Base-by-base conservation (phyloP, 2,113 vertebrate species). In the Brachyhypopomus occidentalis region DNA sequence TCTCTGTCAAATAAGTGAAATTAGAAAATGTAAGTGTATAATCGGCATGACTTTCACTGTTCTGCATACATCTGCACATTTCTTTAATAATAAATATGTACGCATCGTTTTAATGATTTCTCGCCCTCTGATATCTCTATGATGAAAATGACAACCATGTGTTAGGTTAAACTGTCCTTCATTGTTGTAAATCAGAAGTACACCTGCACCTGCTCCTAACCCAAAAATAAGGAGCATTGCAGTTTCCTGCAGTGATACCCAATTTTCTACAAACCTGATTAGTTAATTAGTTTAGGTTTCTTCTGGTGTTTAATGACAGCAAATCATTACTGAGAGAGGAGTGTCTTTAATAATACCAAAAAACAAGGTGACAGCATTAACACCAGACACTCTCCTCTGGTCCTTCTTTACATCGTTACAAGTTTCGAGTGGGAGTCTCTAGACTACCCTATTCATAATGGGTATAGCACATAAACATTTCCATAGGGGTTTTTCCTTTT, bases 381-480 rank as follows among this genome's bases (percentile, higher is more conserved):
- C 27, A 38, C 45, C 2, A 25, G 36, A 36, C 55, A 59, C 25
- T 55, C 41, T 48, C 52, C 19, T 59, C 55, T 60, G 22, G 30
- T 58, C 25, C 17, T 7, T 67, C 20, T 48, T 81, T 25, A 75
- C 20, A 75, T 72, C 64, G 22, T 81, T 55, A 30, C 63, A 34
- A 79, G 77, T 45, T 79, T 79, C 60, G 67, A 34, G 45, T 79
- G 77, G 55, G 66, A 59, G 52, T 52, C 45, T 71, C 59, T 23
- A 70, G 66, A 52, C 48, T 81, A 36, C 72, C 72, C 79, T 81
- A 75, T 81, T 75, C 79, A 81, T 81, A 81, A 81, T 81, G 63
- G 72, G 59, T 81, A 76, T 76, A 81, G 80, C 80, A 81, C 79
- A 81, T 81, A 81, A 76, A 81, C 80, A 81, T 81, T 75, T 81